A percentile compares a stretch with the other conserved stretches of the same genome.
Conservation (phyloP, 2,888 invertebrate genomes). For the Parnassius smintheus region DNA sequence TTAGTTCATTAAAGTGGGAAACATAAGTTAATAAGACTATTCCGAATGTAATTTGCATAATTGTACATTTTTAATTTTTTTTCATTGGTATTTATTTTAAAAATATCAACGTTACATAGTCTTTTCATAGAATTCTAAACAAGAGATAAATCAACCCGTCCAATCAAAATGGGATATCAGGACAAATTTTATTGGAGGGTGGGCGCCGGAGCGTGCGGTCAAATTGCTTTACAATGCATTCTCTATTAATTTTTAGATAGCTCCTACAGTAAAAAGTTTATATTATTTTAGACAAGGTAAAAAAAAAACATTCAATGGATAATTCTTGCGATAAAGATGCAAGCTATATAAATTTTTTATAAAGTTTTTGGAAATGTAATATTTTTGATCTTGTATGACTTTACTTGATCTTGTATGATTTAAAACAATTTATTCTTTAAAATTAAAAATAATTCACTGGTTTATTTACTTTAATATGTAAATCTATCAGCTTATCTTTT, state of each 20-base stretch:
- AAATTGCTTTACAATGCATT: slow-evolving; percentile 73
- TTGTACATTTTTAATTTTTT: slow-evolving; percentile 5
- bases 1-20: too few relatives aligned
- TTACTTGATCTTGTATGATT: too few relatives aligned
- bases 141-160: slow-evolving; percentile 77
- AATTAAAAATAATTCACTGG: too few relatives aligned
- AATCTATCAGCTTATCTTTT: too few relatives aligned
- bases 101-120: slow-evolving; percentile 55
- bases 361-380: too few relatives aligned
- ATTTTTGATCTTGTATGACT: too few relatives aligned
- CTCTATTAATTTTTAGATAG: slow-evolving; percentile 63
- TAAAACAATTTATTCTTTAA: too few relatives aligned
- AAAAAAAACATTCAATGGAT: not conserved
- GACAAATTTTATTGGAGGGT: slow-evolving; percentile 73
- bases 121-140: slow-evolving; percentile 55
- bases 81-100: slow-evolving; percentile 17
- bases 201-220: slow-evolving; percentile 69
- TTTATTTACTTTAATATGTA: too few relatives aligned
- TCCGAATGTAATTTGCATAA: too few relatives aligned
- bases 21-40: too few relatives aligned
- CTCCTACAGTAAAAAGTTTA: slow-evolving; percentile 28
- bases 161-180: slow-evolving; percentile 77
- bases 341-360: too few relatives aligned
- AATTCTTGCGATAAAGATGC: not conserved
- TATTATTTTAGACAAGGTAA: slow-evolving; percentile 6